A percentile compares a stretch with the other conserved stretches of the same genome.
Evolutionary conservation across 2,797 vertebrate genomes (phyloP).

Genomic region (Malurus splendens): DNA sequence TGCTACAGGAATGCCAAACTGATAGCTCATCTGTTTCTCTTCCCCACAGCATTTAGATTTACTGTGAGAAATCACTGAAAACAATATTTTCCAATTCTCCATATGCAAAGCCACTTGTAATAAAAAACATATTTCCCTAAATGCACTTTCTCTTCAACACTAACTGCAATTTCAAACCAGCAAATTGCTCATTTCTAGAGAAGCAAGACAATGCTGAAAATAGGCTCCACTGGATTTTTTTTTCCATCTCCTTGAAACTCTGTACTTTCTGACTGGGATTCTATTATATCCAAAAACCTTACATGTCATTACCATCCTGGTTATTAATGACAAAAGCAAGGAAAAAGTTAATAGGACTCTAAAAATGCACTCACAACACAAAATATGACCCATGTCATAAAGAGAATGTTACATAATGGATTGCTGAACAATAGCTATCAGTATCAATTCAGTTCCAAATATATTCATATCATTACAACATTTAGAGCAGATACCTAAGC

Average conservation of each 20-base stretch:
- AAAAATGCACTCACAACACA: neutral
- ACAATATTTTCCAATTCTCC: neutral
- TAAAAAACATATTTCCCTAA: constrained; percentile 5
- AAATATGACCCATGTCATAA: neutral
- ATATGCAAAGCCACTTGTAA: neutral
- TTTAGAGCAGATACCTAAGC: neutral
- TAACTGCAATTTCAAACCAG: neutral
- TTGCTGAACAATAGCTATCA: neutral
- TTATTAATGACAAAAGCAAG: neutral
- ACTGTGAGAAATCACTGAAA: neutral
- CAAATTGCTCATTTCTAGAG: neutral
- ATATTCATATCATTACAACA: neutral
- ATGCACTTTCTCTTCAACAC: neutral
- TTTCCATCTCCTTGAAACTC: neutral
- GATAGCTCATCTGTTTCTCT: neutral
- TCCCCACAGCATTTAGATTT: neutral
- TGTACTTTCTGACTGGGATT: neutral
- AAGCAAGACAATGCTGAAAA: neutral
- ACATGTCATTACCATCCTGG: neutral
- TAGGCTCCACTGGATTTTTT: neutral
- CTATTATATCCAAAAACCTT: neutral
- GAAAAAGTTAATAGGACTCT: neutral
- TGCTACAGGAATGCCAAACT: neutral
- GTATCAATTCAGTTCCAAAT: neutral
- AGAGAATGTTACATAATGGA: neutral